These are phyloP conservation scores for Clarias fuscus DNA, from an alignment of 2,797 vertebrate species.

Conservation along the genomic window DNA sequence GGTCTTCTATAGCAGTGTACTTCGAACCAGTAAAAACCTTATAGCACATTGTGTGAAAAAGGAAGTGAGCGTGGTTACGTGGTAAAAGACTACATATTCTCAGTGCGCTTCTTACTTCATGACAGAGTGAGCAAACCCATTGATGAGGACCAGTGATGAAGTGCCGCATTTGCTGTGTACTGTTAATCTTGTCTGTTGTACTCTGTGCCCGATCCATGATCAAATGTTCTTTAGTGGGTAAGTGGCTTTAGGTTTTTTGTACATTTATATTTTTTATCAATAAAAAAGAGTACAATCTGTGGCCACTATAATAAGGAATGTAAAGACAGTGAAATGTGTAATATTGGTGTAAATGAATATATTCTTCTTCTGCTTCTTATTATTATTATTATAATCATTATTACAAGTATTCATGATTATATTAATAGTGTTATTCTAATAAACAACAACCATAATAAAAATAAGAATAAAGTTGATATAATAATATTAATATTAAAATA, in stretches of 20 bases:
- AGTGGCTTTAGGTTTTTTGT: slow-evolving; percentile 6
- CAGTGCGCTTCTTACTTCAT: slow-evolving; percentile 14
- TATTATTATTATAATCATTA: no score
- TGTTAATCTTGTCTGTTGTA: slow-evolving; percentile 26
- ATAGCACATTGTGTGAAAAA: background rate
- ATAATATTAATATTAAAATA: background rate
- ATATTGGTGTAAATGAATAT: background rate
- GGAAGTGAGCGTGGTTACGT: slow-evolving; percentile 33
- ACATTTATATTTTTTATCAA: background rate
- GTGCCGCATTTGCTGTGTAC: slow-evolving; percentile 52
- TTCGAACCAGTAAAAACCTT: background rate
- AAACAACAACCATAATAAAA: background rate
- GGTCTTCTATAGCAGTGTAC: background rate
- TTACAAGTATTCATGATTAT: background rate
- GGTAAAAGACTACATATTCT: slow-evolving; percentile 13
- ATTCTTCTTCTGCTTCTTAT: no score
- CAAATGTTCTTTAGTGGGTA: background rate
- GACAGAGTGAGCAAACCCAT: slow-evolving; percentile 7
- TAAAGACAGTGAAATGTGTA: background rate
- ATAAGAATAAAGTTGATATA: background rate
- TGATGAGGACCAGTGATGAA: slow-evolving; percentile 53
- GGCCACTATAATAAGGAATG: background rate
- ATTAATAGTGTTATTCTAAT: background rate
- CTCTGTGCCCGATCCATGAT: slow-evolving; percentile 11
- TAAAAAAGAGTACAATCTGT: background rate